Evolutionary conservation across 2,113 vertebrate genomes (phyloP), one percentile per base, ranked within the genome.

Genomic region (Sebastes fasciatus): DNA sequence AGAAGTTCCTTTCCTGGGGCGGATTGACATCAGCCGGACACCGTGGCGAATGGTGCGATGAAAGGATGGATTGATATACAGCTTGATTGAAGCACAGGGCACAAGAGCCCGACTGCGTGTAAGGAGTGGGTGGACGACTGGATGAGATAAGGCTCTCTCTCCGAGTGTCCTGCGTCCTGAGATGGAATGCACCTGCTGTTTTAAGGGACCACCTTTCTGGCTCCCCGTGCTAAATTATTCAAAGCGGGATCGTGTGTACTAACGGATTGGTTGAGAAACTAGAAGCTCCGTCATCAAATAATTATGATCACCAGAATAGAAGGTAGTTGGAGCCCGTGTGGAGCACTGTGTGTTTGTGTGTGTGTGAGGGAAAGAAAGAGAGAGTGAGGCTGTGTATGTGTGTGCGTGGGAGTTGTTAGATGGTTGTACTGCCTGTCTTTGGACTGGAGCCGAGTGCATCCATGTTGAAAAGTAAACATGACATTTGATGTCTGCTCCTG

Each of bases 201-300:
- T 94, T 74, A 79, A 84, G 78, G 82, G 82, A 88, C 81, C 90
- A 92, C 83, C 89, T 89, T 88, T 84, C 75, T 51, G 88, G 81
- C 70, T 84, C 74, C 26, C 51, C 1, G 40, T 54, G 58, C 84
- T 95, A 78, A 94, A 95, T 95, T 90, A 94, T 95, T 94, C 88
- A 94, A 83, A 51, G 68, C 23, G 0, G 83, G 93, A 93, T 95
- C 88, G 55, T 85, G 86, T 95, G 87, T 69, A 88, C 93, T 88
- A 93, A 91, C 81, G 86, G 62, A 80, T 34, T 74, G 82, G 82
- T 57, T 23, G 74, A 79, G 93, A 94, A 95, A 94, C 93, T 67
- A 92, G 95, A 92, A 90, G 90, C 94, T 76, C 54, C 43, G 62
- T 88, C 94, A 95, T 96, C 83, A 95, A 95, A 95, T 95, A 95